Conservation (phyloP, 2,113 vertebrate genomes). For the Meles meles region DNA sequence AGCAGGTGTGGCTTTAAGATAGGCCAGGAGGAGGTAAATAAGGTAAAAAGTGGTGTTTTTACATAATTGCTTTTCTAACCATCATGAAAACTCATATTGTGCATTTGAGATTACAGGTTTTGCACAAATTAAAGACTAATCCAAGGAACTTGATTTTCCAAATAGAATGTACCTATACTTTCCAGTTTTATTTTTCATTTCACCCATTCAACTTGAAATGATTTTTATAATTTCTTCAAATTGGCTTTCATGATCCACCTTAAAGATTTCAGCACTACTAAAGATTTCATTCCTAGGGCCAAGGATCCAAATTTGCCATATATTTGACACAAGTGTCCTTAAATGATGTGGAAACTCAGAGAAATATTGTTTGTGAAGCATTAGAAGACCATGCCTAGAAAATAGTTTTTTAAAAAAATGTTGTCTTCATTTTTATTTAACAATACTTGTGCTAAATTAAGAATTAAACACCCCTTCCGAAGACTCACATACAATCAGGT, state of each 20-base stretch:
- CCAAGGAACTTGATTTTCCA: constrained; percentile 3
- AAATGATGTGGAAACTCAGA: neutral
- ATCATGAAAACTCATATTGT: neutral
- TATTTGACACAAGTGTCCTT: neutral
- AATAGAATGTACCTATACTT: neutral
- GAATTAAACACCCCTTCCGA: neutral
- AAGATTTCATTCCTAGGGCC: neutral
- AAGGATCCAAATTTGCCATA: neutral
- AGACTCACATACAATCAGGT: neutral
- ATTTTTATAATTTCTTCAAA: neutral
- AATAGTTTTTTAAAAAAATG: neutral
- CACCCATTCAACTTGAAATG: neutral
- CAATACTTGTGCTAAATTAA: neutral
- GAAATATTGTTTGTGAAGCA: neutral
- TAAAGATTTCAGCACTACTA: neutral
- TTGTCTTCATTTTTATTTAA: neutral
- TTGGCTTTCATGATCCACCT: neutral
- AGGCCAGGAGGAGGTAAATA: neutral
- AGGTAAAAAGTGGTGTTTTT: constrained; percentile 11
- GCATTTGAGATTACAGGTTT: constrained; percentile 42
- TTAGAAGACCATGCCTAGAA: neutral
- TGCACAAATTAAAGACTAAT: neutral
- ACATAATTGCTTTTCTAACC: constrained; percentile 21
- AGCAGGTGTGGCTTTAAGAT: constrained; percentile 53
- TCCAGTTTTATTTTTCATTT: constrained; percentile 21